These are phyloP conservation scores for Andrena trimmerana DNA, from an alignment of 2,888 invertebrate genomes.

Conservation along the genomic window DNA sequence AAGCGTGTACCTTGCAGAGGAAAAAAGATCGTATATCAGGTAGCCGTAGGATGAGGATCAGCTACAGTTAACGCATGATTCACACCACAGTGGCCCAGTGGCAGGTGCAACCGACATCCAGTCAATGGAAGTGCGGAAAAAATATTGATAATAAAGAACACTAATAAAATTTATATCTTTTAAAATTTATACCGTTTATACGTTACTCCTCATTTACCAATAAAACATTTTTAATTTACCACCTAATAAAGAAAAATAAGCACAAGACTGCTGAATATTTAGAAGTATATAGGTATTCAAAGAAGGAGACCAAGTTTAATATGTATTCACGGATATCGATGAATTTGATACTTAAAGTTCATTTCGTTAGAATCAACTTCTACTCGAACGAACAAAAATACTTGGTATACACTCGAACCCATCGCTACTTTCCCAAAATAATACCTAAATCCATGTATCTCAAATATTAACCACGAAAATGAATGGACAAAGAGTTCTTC, in stretches of 20 bases:
- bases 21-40: constrained; percentile 48
- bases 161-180: background rate
- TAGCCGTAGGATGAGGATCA: constrained; percentile 40
- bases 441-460: background rate
- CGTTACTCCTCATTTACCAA: too few species aligned
- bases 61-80: constrained; percentile 28
- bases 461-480: background rate
- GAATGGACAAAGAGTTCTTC: background rate
- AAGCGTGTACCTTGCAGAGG: constrained; percentile 16
- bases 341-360: too few species aligned
- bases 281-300: too few species aligned
- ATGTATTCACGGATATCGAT: too few species aligned
- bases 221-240: too few species aligned
- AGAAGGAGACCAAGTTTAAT: too few species aligned
- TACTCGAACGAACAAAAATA: background rate
- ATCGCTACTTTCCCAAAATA: background rate
- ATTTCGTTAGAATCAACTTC: too few species aligned
- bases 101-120: background rate
- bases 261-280: too few species aligned
- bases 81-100: background rate
- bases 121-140: background rate
- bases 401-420: background rate
- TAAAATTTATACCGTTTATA: too few species aligned
- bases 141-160: background rate
- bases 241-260: too few species aligned